These are phyloP conservation scores for Nebria salina DNA, from an alignment of 2,888 invertebrate species.

Conservation along the genomic window DNA sequence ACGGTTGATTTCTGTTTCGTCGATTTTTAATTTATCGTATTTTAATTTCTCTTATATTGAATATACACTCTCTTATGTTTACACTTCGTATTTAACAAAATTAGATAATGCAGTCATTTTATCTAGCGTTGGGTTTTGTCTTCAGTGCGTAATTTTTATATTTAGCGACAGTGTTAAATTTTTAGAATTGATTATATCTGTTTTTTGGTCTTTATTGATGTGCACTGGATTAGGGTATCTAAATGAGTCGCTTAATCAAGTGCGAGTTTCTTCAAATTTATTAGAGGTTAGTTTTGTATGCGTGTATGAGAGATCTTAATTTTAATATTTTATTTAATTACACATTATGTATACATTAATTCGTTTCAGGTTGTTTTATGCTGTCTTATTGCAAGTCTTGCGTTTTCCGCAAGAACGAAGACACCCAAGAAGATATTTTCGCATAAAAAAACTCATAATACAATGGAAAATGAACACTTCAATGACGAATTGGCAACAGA, in stretches of 20 bases:
- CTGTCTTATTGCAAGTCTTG: constrained; percentile 25
- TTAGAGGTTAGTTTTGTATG: neutral
- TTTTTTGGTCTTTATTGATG: constrained; percentile 13
- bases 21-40: neutral
- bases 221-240: constrained; percentile 16
- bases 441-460: neutral
- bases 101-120: constrained; percentile 15
- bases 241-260: neutral
- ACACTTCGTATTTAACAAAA: neutral
- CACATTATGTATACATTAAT: neutral
- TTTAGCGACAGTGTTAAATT: constrained; percentile 24
- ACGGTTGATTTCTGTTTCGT: neutral
- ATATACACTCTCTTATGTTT: constrained; percentile 6
- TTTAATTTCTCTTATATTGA: constrained; percentile 10
- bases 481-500: constrained; percentile 26
- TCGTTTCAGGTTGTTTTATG: constrained; percentile 30
- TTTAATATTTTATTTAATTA: no score
- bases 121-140: constrained; percentile 38
- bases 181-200: constrained; percentile 28
- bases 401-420: constrained; percentile 24
- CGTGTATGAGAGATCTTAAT: neutral
- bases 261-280: neutral
- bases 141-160: constrained; percentile 39
- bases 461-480: constrained; percentile 19
- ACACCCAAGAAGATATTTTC: constrained; percentile 11